A percentile compares a stretch with the other conserved stretches of the same genome.
phyloP scores from a whole-genome alignment of 2,888 invertebrate species.

The Ligdia adustata region DNA sequence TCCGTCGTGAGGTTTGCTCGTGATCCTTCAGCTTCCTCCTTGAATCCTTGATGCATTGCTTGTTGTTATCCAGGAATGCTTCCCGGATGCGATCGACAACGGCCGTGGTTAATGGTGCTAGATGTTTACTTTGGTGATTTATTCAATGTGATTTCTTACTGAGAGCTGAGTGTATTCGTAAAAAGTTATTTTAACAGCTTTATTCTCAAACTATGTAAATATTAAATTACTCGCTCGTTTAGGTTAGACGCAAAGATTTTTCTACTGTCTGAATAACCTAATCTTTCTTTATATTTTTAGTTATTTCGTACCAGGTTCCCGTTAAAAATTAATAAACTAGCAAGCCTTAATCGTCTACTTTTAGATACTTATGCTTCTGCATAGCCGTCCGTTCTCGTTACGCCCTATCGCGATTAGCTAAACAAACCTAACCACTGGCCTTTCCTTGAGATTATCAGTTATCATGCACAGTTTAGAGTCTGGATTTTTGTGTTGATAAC shows the following conservation, averaged over 20 bases:
- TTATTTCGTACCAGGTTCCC: too few species aligned
- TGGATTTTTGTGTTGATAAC: constrained; percentile 41
- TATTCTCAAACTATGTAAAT: too few species aligned
- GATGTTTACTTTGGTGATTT: constrained; percentile 4
- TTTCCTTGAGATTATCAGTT: constrained; percentile 21
- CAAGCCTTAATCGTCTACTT: too few species aligned
- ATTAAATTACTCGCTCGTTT: too few species aligned
- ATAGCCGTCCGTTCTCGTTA: not conserved
- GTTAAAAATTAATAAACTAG: too few species aligned
- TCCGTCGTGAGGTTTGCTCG: constrained; percentile 32
- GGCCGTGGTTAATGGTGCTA: constrained; percentile 7
- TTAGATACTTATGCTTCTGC: too few species aligned
- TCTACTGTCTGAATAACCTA: too few species aligned
- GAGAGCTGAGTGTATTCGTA: not conserved
- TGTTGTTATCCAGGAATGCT: constrained; percentile 44
- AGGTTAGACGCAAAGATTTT: too few species aligned
- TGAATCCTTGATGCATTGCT: constrained; percentile 50
- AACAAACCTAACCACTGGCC: constrained; percentile 7
- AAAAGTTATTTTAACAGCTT: too few species aligned
- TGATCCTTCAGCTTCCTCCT: constrained; percentile 51
- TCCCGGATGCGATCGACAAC: constrained; percentile 22
- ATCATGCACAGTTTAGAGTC: constrained; percentile 19
- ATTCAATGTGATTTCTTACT: not conserved
- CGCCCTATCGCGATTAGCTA: constrained; percentile 1
- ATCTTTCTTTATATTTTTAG: too few species aligned